Conservation (phyloP, 2,797 vertebrate species). For the Tragopan temminckii region DNA sequence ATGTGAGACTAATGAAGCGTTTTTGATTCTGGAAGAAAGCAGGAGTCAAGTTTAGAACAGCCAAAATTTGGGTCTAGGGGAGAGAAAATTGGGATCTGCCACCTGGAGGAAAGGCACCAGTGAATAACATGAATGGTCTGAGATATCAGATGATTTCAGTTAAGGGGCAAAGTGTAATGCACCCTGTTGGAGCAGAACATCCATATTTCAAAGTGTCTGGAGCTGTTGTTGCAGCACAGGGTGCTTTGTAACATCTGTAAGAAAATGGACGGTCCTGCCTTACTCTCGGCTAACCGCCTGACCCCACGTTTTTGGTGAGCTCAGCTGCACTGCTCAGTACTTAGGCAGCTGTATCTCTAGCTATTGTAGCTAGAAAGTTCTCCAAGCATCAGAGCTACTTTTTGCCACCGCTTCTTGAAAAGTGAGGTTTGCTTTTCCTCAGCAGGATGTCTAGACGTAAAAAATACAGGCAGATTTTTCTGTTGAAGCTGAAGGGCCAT, state of each 20-base stretch:
- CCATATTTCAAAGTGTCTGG: background rate
- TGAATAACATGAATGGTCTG: background rate
- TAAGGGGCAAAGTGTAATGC: background rate
- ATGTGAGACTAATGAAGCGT: background rate
- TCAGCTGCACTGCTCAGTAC: background rate
- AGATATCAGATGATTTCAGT: background rate
- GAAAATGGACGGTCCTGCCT: background rate
- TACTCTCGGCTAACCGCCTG: background rate
- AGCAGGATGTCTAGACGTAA: background rate
- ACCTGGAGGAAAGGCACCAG: accelerated
- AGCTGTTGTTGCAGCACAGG: background rate
- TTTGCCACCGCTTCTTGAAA: background rate
- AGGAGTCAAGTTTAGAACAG: background rate
- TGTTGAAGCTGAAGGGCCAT: background rate
- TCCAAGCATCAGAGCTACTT: background rate
- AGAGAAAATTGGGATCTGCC: background rate
- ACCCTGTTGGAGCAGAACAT: background rate
- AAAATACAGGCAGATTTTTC: background rate
- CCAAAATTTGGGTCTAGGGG: background rate
- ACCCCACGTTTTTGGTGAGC: accelerated
- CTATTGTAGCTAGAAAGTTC: background rate
- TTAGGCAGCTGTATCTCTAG: background rate
- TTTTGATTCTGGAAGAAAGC: background rate
- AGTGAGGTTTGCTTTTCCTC: background rate
- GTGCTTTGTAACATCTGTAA: background rate